A percentile compares a stretch with the other conserved stretches of the same genome.
Evolutionary conservation across 2,797 vertebrate genomes (phyloP).

Genomic region (Adelosebastes latens): DNA sequence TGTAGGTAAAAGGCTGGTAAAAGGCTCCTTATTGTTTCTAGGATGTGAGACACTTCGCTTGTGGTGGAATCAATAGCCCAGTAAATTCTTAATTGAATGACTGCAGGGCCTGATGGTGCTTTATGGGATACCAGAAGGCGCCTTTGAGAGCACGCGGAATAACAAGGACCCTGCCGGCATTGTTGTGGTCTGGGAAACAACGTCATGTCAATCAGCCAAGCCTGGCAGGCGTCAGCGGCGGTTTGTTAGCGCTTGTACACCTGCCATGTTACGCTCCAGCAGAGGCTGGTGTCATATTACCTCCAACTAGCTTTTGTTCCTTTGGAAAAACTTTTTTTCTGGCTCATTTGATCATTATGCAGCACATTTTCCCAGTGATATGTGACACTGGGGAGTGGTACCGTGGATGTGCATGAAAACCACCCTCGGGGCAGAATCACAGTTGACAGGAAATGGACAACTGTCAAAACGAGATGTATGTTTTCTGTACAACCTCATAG

Average conservation of each 20-base stretch:
- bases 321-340: conserved; percentile 35
- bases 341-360: conserved; percentile 23
- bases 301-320: conserved; percentile 39
- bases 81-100: conserved; percentile 79
- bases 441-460: conserved; percentile 10
- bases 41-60: conserved; percentile 54
- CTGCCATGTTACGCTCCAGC: conserved; percentile 41
- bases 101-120: conserved; percentile 64
- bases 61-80: conserved; percentile 76
- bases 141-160: conserved; percentile 50
- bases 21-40: conserved; percentile 63
- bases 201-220: conserved; percentile 46
- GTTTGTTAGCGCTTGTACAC: conserved; percentile 32
- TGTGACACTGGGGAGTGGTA: conserved; percentile 25
- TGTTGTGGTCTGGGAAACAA: conserved; percentile 62
- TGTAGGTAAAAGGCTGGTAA: conserved; percentile 53
- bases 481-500: background rate
- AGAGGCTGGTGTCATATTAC: conserved; percentile 47
- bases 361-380: conserved; percentile 4
- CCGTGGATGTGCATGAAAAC: background rate
- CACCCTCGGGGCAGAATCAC: background rate
- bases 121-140: conserved; percentile 66
- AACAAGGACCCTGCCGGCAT: conserved; percentile 56
- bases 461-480: conserved; percentile 5
- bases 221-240: conserved; percentile 41